phyloP scores from a whole-genome alignment of 2,113 vertebrate species.

The Phalacrocorax brasilianus region DNA sequence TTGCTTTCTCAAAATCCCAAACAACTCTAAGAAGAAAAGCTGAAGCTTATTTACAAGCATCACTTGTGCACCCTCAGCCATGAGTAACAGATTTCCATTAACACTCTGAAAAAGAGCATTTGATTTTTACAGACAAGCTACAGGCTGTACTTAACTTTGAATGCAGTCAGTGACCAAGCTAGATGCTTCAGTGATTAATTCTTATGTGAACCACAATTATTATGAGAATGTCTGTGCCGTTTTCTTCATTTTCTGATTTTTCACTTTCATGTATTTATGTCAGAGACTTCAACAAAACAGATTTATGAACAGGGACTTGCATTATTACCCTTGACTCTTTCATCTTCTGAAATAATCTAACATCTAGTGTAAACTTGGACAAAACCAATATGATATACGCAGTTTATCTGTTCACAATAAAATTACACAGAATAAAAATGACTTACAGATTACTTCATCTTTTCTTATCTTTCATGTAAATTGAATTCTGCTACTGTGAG shows the following conservation, averaged over 20 bases:
- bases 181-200: constrained; percentile 36
- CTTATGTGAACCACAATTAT: constrained; percentile 55
- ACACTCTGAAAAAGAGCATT: constrained; percentile 40
- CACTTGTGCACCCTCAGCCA: constrained; percentile 26
- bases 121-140: constrained; percentile 53
- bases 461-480: constrained; percentile 45
- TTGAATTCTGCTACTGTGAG: constrained; percentile 39
- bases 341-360: constrained; percentile 50
- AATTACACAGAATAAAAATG: constrained; percentile 60
- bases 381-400: constrained; percentile 34
- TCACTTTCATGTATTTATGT: constrained; percentile 43
- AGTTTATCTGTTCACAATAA: constrained; percentile 47
- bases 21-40: constrained; percentile 34
- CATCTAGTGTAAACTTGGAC: constrained; percentile 28
- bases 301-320: constrained; percentile 12
- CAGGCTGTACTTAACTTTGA: constrained; percentile 47
- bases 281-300: constrained; percentile 21
- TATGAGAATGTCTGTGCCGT: constrained; percentile 21
- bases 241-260: constrained; percentile 49
- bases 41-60: constrained; percentile 55
- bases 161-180: constrained; percentile 48
- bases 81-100: constrained; percentile 52
- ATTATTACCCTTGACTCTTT: constrained; percentile 44
- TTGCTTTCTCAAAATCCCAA: constrained; percentile 33
- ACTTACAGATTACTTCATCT: constrained; percentile 53